Evolutionary conservation across 2,888 invertebrate genomes (phyloP).

Genomic region (Aquatica leii): DNA sequence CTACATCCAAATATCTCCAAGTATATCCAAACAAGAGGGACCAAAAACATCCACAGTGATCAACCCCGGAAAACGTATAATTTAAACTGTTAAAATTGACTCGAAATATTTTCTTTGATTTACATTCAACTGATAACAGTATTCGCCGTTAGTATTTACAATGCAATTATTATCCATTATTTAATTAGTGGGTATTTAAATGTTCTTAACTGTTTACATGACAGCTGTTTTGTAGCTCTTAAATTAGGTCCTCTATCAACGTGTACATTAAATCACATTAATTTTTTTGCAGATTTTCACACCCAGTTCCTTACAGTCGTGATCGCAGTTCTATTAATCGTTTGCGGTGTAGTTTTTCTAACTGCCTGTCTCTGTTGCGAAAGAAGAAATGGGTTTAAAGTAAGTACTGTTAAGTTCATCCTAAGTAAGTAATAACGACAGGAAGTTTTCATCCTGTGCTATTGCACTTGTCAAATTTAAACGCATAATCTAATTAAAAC

Average conservation of each 20-base stretch:
- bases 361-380: constrained; percentile 61
- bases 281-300: constrained; percentile 51
- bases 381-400: constrained; percentile 61
- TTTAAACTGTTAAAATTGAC: too few relatives aligned
- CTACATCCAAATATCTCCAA: too few relatives aligned
- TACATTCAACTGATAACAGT: too few relatives aligned
- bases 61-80: too few relatives aligned
- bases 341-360: constrained; percentile 57
- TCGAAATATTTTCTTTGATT: too few relatives aligned
- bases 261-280: too few relatives aligned
- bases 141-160: too few relatives aligned
- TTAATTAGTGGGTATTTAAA: not conserved
- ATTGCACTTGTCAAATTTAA: constrained; percentile 15
- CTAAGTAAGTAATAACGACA: constrained; percentile 15
- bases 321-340: constrained; percentile 56
- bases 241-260: too few relatives aligned
- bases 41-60: too few relatives aligned
- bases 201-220: too few relatives aligned
- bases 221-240: too few relatives aligned
- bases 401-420: constrained; percentile 40
- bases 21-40: too few relatives aligned
- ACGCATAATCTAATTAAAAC: not conserved
- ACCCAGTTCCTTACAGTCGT: constrained; percentile 56
- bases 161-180: not conserved
- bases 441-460: constrained; percentile 43